These are phyloP conservation scores for Uloborus diversus DNA, from an alignment of 1,140 invertebrate species.

Conservation along the genomic window DNA sequence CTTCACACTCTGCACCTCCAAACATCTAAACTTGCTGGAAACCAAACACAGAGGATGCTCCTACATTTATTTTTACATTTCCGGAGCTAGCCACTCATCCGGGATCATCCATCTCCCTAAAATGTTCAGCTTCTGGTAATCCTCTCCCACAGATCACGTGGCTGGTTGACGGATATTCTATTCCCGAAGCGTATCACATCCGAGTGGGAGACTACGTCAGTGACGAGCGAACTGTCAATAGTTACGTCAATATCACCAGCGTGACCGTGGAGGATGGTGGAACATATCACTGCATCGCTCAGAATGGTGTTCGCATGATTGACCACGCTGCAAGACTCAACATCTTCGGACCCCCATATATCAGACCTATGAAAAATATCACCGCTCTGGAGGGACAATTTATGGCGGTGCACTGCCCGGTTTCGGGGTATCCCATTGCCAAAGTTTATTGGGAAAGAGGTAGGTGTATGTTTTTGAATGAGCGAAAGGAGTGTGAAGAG, in stretches of 20 bases:
- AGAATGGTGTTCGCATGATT: conserved; percentile 69
- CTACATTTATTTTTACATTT: conserved; percentile 51
- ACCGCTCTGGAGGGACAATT: conserved; percentile 87
- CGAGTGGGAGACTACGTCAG: conserved; percentile 54
- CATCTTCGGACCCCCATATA: conserved; percentile 80
- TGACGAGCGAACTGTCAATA: conserved; percentile 72
- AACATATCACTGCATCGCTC: conserved; percentile 66
- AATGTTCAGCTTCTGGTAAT: conserved; percentile 59
- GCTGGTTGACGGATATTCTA: conserved; percentile 54
- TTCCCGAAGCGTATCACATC: conserved; percentile 56
- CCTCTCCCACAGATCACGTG: conserved; percentile 60
- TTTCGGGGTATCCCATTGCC: conserved; percentile 92
- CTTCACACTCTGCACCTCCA: neutral
- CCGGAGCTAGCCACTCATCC: conserved; percentile 57
- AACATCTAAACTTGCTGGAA: no score
- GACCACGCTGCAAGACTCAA: conserved; percentile 84
- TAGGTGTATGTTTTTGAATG: conserved; percentile 62
- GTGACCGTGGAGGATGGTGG: conserved; percentile 65
- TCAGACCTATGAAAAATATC: conserved; percentile 89
- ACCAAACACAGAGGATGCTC: conserved; percentile 57
- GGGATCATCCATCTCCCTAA: conserved; percentile 58
- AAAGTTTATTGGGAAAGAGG: conserved; percentile 89
- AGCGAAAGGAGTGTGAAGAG: neutral
- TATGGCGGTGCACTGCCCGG: conserved; percentile 88
- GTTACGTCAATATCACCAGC: conserved; percentile 83